Evolutionary conservation across 2,888 invertebrate genomes (phyloP).

Genomic region (Hylaea fasciaria): DNA sequence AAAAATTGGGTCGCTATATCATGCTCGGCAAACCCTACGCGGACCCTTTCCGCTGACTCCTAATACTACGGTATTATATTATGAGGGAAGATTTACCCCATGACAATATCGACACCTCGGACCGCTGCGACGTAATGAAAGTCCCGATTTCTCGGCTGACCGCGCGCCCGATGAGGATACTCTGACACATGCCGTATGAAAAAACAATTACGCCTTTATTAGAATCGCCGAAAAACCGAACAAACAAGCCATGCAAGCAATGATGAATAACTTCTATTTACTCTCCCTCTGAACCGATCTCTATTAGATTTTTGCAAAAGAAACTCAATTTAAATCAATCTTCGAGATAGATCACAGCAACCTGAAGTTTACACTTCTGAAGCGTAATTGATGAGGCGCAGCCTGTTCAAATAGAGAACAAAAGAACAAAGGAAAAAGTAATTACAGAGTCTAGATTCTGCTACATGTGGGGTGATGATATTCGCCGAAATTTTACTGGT

Average conservation of each 20-base stretch:
- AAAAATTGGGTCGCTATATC: constrained; percentile 32
- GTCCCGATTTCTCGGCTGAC: constrained; percentile 47
- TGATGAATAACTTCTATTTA: constrained; percentile 34
- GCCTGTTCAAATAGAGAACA: constrained; percentile 35
- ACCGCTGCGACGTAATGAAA: constrained; percentile 29
- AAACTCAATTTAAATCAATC: constrained; percentile 40
- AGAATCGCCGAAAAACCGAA: constrained; percentile 31
- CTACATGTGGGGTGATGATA: constrained; percentile 16
- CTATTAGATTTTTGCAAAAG: constrained; percentile 23
- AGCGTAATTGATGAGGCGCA: constrained; percentile 37
- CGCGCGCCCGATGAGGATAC: constrained; percentile 40
- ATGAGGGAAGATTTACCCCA: constrained; percentile 27
- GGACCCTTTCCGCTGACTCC: constrained; percentile 20
- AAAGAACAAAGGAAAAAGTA: constrained; percentile 30
- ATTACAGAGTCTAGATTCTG: constrained; percentile 21
- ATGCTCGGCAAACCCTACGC: constrained; percentile 16
- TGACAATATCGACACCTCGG: constrained; percentile 24
- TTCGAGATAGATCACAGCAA: constrained; percentile 36
- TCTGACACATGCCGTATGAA: constrained; percentile 33
- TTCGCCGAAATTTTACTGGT: constrained; percentile 27
- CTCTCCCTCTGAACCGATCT: constrained; percentile 17
- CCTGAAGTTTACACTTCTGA: constrained; percentile 33
- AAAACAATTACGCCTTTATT: constrained; percentile 43
- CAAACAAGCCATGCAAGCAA: constrained; percentile 26
- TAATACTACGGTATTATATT: constrained; percentile 13